Evolutionary conservation across 2,797 vertebrate species (phyloP).

Genomic region (Premnoplex brunnescens): DNA sequence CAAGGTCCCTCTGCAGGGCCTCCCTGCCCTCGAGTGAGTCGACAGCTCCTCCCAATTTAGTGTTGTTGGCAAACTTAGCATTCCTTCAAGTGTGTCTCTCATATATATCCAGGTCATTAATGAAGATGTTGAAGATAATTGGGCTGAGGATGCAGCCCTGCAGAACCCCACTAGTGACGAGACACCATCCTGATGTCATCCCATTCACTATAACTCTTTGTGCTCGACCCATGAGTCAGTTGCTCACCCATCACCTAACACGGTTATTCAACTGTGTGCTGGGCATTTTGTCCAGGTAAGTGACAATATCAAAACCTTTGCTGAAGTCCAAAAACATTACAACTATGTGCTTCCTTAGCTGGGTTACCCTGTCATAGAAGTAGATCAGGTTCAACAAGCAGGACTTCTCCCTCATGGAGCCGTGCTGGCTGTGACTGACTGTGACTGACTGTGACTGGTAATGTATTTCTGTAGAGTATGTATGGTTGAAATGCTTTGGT

Average conservation of each 20-base stretch:
- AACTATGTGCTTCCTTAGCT: not conserved
- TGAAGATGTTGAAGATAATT: not conserved
- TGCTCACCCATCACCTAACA: not conserved
- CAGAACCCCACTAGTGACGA: fast-evolving
- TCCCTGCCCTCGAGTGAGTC: not conserved
- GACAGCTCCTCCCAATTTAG: not conserved
- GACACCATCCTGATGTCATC: not conserved
- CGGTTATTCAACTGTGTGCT: not conserved
- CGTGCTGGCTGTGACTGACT: not conserved
- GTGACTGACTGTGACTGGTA: not conserved
- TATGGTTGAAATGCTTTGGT: not conserved
- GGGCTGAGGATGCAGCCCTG: not conserved
- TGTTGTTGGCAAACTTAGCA: not conserved
- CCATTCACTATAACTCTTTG: not conserved
- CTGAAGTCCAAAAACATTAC: too few species aligned
- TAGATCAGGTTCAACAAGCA: not conserved
- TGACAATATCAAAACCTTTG: not conserved
- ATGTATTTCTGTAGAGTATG: not conserved
- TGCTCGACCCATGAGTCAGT: not conserved
- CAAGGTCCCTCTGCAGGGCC: not conserved
- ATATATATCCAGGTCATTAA: fast-evolving
- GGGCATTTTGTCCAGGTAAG: not conserved
- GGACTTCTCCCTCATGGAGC: not conserved
- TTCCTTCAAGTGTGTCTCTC: not conserved
- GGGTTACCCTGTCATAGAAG: not conserved